Base-by-base conservation (phyloP, 2,113 vertebrate genomes). In the Poeciliopsis occidentalis region DNA sequence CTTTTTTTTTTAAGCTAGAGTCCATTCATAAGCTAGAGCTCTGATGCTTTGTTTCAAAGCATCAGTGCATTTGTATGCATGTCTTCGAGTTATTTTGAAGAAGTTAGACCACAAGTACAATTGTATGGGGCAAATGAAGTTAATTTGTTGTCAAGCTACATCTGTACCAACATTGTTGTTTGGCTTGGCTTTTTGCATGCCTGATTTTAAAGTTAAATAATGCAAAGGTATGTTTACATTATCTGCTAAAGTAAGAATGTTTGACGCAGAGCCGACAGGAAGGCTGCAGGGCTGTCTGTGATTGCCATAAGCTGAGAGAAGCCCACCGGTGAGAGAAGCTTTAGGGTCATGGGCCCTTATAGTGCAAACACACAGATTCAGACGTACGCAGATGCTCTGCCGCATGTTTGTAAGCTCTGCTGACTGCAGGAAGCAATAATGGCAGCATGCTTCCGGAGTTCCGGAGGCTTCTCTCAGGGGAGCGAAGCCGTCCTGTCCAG, bases 361-460 rank as follows among this genome's bases (percentile, higher is more conserved):
- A 70, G 62, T 30, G 72, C 51, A 71, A 65, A 78, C 75, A 75
- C 60, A 71, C 66, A 60, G 65, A 73, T 32, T 32, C 70, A 76
- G 60, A 64, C 64, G 71, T 34, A 63, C 64, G 47, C 63, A 71
- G 15, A 71, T 12, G 47, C 65, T 30, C 60, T 62, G 71, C 34
- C 69, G 79, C 78, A 73, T 87, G 86, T 92, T 90, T 86, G 86
- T 84, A 62, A 89, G 85, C 84, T 73, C 69, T 76, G 78, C 81
- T 81, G 85, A 83, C 89, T 80, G 73, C 82, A 89, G 87, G 85
- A 90, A 94, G 88, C 69, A 90, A 85, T 93, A 85, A 89, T 92
- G 84, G 80, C 88, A 75, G 88, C 82, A n/a, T 86, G 85, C 85
- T 93, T 87, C 83, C 89, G 85, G 83, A 79, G 71, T 88, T 84